Evolutionary conservation across 2,797 vertebrate genomes (phyloP).

Genomic region (Lemur catta): DNA sequence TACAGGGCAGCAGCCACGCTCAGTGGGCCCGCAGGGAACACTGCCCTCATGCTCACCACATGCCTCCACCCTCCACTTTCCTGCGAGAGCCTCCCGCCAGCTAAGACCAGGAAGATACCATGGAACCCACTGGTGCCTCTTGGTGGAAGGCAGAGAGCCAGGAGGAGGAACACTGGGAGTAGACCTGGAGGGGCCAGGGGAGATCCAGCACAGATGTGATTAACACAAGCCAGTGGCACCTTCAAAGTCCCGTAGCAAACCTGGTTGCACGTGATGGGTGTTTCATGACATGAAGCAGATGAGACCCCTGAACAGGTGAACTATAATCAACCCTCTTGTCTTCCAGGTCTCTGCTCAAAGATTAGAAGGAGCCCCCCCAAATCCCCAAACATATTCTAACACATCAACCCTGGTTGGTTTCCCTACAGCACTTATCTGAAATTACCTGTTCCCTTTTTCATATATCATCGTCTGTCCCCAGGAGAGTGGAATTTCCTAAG

Average conservation of each 20-base stretch:
- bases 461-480: background rate
- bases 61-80: background rate
- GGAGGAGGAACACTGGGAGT: accelerated
- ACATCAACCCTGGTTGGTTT: background rate
- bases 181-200: background rate
- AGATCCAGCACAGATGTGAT: background rate
- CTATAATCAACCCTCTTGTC: background rate
- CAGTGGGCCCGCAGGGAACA: background rate
- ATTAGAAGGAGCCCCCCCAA: background rate
- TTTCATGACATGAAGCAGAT: too few relatives aligned
- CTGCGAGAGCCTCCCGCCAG: background rate
- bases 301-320: background rate
- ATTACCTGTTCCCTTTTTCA: background rate
- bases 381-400: background rate
- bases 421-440: too few relatives aligned
- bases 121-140: background rate
- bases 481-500: background rate
- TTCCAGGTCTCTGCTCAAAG: background rate
- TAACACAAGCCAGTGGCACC: background rate
- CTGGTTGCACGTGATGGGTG: accelerated
- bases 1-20: background rate
- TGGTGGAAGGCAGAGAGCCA: background rate
- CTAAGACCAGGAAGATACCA: background rate
- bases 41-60: background rate
- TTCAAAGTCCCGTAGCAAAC: background rate